Percentiles rank a stretch among this genome's conserved stretches.
Conservation (phyloP, 2,113 vertebrate genomes). For the Phylloscopus whistleri region DNA sequence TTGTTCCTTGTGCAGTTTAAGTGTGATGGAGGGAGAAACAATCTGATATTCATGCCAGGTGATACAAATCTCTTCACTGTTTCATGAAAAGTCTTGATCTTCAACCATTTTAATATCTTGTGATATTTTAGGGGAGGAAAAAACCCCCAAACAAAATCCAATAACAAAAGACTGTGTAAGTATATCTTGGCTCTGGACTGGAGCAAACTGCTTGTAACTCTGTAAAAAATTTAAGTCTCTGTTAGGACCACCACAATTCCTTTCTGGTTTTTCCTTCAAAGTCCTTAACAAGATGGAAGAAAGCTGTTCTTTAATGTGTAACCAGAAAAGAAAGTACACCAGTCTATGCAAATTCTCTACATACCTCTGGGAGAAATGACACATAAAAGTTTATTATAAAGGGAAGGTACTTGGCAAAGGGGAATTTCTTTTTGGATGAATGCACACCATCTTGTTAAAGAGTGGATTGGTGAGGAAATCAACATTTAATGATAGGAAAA, state of each 20-base stretch:
- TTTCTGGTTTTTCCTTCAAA: not conserved
- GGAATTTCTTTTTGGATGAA: not conserved
- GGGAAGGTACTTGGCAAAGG: not conserved
- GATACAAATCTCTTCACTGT: not conserved
- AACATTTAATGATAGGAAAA: fast-evolving
- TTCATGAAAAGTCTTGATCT: not conserved
- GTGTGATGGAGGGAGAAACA: not conserved
- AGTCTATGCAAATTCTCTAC: not conserved
- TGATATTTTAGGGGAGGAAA: not conserved
- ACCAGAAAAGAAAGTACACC: not conserved
- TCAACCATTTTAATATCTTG: not conserved
- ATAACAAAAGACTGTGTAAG: not conserved
- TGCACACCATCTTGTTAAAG: not conserved
- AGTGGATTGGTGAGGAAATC: not conserved
- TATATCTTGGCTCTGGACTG: not conserved
- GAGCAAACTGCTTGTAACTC: not conserved
- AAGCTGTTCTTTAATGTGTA: not conserved
- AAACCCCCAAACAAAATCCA: not conserved
- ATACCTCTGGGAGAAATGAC: not conserved
- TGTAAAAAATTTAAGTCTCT: not conserved
- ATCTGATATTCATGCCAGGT: not conserved
- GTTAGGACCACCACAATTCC: not conserved
- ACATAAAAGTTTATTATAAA: not conserved
- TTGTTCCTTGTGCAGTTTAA: not conserved
- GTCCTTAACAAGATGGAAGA: not conserved